A percentile compares a stretch with the other conserved stretches of the same genome.
Evolutionary conservation across 2,113 vertebrate genomes (phyloP).

Genomic region (Arothron firmamentum): DNA sequence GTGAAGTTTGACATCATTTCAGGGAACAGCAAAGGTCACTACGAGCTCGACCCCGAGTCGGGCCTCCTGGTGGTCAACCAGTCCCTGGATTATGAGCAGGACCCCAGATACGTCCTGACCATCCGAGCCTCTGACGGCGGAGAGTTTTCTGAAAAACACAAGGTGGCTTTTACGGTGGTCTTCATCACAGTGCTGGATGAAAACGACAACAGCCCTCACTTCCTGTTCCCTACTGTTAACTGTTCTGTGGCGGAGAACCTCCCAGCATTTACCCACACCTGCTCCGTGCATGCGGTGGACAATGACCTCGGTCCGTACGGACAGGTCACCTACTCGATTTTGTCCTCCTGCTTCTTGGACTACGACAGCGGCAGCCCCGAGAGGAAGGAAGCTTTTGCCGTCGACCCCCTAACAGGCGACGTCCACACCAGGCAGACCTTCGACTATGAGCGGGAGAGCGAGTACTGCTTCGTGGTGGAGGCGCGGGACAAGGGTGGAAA

Average conservation of each 20-base stretch:
- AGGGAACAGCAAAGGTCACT: slow-evolving; percentile 80
- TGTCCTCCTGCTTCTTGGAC: slow-evolving; percentile 77
- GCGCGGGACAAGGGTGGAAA: slow-evolving; percentile 84
- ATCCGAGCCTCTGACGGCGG: slow-evolving; percentile 81
- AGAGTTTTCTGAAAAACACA: slow-evolving; percentile 51
- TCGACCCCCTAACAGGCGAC: slow-evolving; percentile 84
- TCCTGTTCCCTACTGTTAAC: slow-evolving; percentile 78
- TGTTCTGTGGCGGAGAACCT: slow-evolving; percentile 83
- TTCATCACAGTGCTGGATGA: slow-evolving; percentile 81
- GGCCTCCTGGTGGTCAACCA: slow-evolving; percentile 79
- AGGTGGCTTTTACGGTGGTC: slow-evolving; percentile 79
- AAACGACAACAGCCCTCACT: slow-evolving; percentile 86
- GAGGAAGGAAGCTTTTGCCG: slow-evolving; percentile 80
- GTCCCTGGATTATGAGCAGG: slow-evolving; percentile 85
- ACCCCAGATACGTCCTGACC: slow-evolving; percentile 75
- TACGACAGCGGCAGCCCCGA: slow-evolving; percentile 62
- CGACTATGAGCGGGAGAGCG: slow-evolving; percentile 82
- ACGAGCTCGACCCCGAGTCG: slow-evolving; percentile 76
- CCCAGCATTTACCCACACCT: slow-evolving; percentile 78
- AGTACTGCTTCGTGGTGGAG: slow-evolving; percentile 84
- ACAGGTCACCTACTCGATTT: slow-evolving; percentile 84
- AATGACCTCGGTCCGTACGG: slow-evolving; percentile 84
- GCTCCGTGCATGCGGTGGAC: slow-evolving; percentile 82
- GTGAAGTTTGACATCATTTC: slow-evolving; percentile 80
- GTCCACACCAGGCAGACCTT: slow-evolving; percentile 82